Conservation (phyloP, 2,113 vertebrate genomes). For the Prietella phreatophila region DNA sequence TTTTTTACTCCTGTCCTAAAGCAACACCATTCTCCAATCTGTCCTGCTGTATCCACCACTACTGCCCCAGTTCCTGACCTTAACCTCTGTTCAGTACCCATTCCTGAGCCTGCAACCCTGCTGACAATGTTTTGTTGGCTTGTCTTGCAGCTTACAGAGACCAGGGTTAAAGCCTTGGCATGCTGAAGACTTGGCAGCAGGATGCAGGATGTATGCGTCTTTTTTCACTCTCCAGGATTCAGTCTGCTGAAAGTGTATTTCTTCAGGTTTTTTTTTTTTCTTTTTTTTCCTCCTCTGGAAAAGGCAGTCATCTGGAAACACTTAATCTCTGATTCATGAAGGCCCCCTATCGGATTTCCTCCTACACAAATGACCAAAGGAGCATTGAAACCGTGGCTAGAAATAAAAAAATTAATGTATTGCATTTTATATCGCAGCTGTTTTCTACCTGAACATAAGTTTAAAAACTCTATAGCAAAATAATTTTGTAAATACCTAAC, state of each 20-base stretch:
- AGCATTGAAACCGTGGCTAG: conserved; percentile 59
- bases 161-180: conserved; percentile 55
- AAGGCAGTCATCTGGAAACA: conserved; percentile 78
- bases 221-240: conserved; percentile 50
- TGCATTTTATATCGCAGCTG: conserved; percentile 32
- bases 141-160: conserved; percentile 34
- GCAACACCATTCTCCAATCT: conserved; percentile 56
- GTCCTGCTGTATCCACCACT: conserved; percentile 57
- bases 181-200: conserved; percentile 40
- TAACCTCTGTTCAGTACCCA: conserved; percentile 43
- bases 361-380: conserved; percentile 65
- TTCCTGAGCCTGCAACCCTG: conserved; percentile 31
- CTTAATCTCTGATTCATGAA: conserved; percentile 73
- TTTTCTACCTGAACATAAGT: conserved; percentile 11
- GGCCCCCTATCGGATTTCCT: conserved; percentile 72
- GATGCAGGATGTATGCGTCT: conserved; percentile 62
- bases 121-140: conserved; percentile 37
- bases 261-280: conserved; percentile 38
- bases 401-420: conserved; percentile 51
- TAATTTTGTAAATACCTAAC: background rate
- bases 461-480: conserved; percentile 2
- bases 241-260: conserved; percentile 54
- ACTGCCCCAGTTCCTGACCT: conserved; percentile 56
- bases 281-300: conserved; percentile 37
- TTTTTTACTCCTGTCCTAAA: conserved; percentile 10